Evolutionary conservation across 2,797 vertebrate genomes (phyloP).

Genomic region (Sebastes elongatus): DNA sequence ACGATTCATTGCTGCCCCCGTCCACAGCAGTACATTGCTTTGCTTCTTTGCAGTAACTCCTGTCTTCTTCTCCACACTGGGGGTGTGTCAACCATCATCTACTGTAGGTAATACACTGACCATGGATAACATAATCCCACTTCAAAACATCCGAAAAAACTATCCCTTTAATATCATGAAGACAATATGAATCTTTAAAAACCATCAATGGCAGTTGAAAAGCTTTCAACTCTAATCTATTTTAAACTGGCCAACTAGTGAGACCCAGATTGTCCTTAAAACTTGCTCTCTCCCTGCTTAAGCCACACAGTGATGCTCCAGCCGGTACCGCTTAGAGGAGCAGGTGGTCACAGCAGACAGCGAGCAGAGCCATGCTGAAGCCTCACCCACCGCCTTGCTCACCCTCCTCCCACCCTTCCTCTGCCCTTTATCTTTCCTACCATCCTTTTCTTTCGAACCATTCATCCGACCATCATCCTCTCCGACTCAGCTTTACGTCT

Average conservation of each 20-base stretch:
- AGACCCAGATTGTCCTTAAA: conserved; percentile 37
- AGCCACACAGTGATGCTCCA: conserved; percentile 41
- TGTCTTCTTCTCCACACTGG: too few species aligned
- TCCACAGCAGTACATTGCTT: too few species aligned
- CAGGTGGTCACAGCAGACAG: conserved; percentile 69
- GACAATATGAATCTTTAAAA: not conserved
- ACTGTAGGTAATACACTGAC: not conserved
- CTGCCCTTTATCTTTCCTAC: conserved; percentile 46
- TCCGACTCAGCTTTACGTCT: conserved; percentile 12
- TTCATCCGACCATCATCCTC: conserved; percentile 18
- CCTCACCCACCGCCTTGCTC: conserved; percentile 20
- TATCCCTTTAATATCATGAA: not conserved
- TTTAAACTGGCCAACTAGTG: not conserved
- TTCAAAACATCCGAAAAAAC: not conserved
- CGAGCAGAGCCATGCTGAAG: conserved; percentile 46
- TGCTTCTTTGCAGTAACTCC: too few species aligned
- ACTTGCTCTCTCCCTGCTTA: conserved; percentile 18
- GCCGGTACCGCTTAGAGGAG: conserved; percentile 48
- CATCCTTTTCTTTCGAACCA: conserved; percentile 41
- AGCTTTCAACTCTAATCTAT: not conserved
- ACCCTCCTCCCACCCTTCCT: conserved; percentile 5
- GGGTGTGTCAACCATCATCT: not conserved
- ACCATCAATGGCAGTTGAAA: not conserved
- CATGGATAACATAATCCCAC: not conserved
- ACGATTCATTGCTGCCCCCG: too few species aligned